These are phyloP conservation scores for Dromococcyx pavoninus DNA, from an alignment of 2,797 vertebrate genomes.

Conservation along the genomic window DNA sequence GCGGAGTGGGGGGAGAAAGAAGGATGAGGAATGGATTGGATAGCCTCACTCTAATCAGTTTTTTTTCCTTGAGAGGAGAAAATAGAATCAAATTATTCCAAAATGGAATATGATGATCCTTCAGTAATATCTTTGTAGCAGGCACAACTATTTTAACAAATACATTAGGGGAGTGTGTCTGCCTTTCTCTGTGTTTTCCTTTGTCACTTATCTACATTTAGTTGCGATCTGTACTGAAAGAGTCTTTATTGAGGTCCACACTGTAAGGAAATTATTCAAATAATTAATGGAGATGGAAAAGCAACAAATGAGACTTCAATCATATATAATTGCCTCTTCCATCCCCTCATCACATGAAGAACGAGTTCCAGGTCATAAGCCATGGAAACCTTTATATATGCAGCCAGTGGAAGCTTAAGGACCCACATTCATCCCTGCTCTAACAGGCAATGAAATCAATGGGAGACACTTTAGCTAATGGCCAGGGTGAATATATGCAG, in stretches of 20 bases:
- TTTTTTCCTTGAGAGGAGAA: not conserved
- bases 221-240: not conserved
- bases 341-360: not conserved
- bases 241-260: not conserved
- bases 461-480: not conserved
- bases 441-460: not conserved
- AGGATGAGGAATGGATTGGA: slow-evolving; percentile 4
- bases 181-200: not conserved
- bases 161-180: not conserved
- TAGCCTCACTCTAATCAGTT: not conserved
- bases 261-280: slow-evolving; percentile 14
- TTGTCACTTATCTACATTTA: not conserved
- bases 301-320: not conserved
- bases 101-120: not conserved
- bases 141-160: not conserved
- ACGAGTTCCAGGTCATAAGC: not conserved
- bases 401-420: not conserved
- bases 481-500: rapidly evolving
- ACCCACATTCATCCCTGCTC: not conserved
- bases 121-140: not conserved
- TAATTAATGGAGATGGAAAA: not conserved
- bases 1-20: not conserved
- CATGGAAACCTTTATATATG: not conserved
- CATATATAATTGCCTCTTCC: not conserved
- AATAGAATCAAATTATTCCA: slow-evolving; percentile 23